Conservation (phyloP, 2,888 invertebrate species). For the Lycocerus yunnanus region DNA sequence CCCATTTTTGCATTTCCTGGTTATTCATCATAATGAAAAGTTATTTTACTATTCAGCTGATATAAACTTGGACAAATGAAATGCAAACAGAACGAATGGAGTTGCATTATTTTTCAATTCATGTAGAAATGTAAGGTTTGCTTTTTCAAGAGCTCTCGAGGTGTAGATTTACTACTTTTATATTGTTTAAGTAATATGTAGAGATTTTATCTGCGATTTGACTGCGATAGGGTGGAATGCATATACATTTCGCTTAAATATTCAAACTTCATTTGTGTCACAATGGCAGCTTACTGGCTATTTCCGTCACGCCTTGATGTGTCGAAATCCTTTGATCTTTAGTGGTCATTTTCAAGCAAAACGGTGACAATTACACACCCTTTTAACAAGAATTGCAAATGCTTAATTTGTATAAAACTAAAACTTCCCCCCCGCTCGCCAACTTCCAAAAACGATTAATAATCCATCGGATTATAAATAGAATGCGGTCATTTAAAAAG, state of each 20-base stretch:
- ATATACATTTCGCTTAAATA: constrained; percentile 26
- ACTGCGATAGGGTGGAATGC: constrained; percentile 27
- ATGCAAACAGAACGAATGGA: constrained; percentile 26
- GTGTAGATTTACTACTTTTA: constrained; percentile 9
- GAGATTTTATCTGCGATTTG: constrained; percentile 30
- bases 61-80: constrained; percentile 25
- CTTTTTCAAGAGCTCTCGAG: background rate
- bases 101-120: constrained; percentile 5
- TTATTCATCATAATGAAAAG: background rate
- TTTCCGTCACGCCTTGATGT: constrained; percentile 32
- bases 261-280: constrained; percentile 33
- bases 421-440: background rate
- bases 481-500: background rate
- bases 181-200: constrained; percentile 3
- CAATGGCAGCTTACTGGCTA: constrained; percentile 31
- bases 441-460: background rate
- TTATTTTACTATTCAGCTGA: constrained; percentile 9
- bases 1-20: background rate
- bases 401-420: constrained; percentile 2
- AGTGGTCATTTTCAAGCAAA: constrained; percentile 33
- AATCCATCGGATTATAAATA: background rate
- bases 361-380: constrained; percentile 28
- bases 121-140: constrained; percentile 17
- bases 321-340: constrained; percentile 32
- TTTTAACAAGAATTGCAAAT: constrained; percentile 31